phyloP scores from a whole-genome alignment of 2,113 vertebrate genomes.

The Catagonus wagneri region DNA sequence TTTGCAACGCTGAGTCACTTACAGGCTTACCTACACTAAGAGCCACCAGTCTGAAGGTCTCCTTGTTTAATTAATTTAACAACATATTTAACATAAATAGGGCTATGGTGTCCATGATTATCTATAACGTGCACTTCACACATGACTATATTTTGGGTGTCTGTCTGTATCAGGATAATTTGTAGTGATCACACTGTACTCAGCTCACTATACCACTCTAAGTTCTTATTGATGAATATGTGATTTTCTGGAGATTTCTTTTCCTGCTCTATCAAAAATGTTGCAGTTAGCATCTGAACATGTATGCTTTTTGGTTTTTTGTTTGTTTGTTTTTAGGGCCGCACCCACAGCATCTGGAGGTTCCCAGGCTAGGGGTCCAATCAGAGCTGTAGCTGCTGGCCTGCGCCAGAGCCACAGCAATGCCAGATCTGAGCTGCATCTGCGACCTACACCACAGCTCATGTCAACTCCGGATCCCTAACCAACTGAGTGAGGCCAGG shows the following conservation, averaged over 20 bases:
- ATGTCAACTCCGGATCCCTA: no score
- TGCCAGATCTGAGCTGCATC: no score
- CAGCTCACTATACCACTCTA: background rate
- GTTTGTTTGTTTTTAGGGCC: no score
- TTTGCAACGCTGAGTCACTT: background rate
- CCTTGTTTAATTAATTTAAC: background rate
- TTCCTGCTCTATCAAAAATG: background rate
- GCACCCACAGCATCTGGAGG: no score
- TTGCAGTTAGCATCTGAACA: background rate
- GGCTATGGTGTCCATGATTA: background rate
- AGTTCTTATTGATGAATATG: background rate
- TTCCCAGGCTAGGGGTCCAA: no score
- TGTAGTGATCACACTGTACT: background rate
- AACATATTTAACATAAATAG: background rate
- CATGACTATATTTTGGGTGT: background rate
- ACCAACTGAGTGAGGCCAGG: no score
- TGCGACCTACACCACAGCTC: no score
- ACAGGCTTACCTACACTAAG: background rate
- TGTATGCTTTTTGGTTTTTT: no score
- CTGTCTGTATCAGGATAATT: background rate
- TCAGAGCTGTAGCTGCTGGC: no score
- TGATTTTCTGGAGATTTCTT: background rate
- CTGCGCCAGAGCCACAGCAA: no score
- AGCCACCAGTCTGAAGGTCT: background rate
- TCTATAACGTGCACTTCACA: background rate